Evolutionary conservation across 2,113 vertebrate species (phyloP).

Genomic region (Lethenteron reissneri): DNA sequence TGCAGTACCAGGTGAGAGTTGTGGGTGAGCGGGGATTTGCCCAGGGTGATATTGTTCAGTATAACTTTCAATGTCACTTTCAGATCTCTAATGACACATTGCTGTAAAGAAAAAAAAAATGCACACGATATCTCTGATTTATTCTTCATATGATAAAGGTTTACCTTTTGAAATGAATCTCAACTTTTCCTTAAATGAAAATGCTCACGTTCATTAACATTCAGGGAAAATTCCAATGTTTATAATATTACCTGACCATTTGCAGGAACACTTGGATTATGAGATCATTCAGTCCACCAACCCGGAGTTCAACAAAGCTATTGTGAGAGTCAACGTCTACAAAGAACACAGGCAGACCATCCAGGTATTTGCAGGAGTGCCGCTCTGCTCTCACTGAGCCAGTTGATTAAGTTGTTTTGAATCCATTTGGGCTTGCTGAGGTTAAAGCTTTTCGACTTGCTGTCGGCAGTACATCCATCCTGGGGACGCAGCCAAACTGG

Average conservation of each 20-base stretch:
- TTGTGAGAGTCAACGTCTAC: slow-evolving; percentile 83
- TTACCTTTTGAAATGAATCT: no score
- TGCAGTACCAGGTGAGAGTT: slow-evolving; percentile 48
- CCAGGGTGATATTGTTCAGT: no score
- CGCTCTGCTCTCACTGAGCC: background rate
- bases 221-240: no score
- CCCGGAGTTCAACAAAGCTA: slow-evolving; percentile 90
- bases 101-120: no score
- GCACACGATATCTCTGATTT: no score
- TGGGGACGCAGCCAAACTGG: slow-evolving; percentile 65
- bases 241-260: no score
- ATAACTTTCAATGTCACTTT: no score
- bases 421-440: background rate
- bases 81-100: no score
- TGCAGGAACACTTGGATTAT: slow-evolving; percentile 79
- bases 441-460: background rate
- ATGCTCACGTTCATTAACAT: no score
- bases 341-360: slow-evolving; percentile 92
- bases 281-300: slow-evolving; percentile 95
- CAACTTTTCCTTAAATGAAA: no score
- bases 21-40: no score
- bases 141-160: no score
- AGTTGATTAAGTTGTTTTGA: background rate
- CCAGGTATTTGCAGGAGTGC: slow-evolving; percentile 32
- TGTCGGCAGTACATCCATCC: slow-evolving; percentile 71